Base-by-base conservation (phyloP, 2,888 invertebrate genomes). In the Laothoe populi region DNA sequence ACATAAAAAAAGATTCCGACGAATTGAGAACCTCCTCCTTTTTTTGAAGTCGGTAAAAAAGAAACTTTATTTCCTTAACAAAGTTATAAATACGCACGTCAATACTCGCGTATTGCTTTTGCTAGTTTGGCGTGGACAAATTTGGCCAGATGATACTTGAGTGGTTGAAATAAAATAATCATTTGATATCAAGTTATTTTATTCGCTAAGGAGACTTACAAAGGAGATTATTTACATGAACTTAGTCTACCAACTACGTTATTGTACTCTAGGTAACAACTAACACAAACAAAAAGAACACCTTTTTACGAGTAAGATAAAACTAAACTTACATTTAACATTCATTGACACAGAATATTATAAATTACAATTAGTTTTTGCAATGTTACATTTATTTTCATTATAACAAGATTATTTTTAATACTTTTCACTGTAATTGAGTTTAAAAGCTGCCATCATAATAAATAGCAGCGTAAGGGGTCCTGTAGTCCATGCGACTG, bases 131-230 rank as follows among this genome's bases (percentile, higher is more conserved):
- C n/a, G n/a, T n/a, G n/a, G n/a, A n/a, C n/a, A n/a, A n/a, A n/a
- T n/a, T n/a, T n/a, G n/a, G n/a, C n/a, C n/a, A n/a, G n/a, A n/a
- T n/a, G n/a, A n/a, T n/a, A n/a, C n/a, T n/a, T n/a, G n/a, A n/a
- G n/a, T n/a, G n/a, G n/a, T n/a, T 26, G 26, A 71, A 81, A 79
- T 72, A 77, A 82, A 82, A 80, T 69, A 60, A 68, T 60, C 68
- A 67, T 81, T 79, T 80, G 80, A 86, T 83, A 85, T 85, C 82
- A 86, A 78, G 81, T 81, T 81, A 82, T 86, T 82, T 80, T 82
- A 87, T 83, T 83, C 79, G 82, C 88, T 88, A 89, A 86, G 79
- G 81, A 79, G 77, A 62, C 81, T 84, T 85, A 87, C 80, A 83
- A 71, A 72, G 77, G 73, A 79, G 78, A 71, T 53, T 88, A 90